These are phyloP conservation scores for Arnoldichthys spilopterus DNA, from an alignment of 2,797 vertebrate species.

Conservation along the genomic window DNA sequence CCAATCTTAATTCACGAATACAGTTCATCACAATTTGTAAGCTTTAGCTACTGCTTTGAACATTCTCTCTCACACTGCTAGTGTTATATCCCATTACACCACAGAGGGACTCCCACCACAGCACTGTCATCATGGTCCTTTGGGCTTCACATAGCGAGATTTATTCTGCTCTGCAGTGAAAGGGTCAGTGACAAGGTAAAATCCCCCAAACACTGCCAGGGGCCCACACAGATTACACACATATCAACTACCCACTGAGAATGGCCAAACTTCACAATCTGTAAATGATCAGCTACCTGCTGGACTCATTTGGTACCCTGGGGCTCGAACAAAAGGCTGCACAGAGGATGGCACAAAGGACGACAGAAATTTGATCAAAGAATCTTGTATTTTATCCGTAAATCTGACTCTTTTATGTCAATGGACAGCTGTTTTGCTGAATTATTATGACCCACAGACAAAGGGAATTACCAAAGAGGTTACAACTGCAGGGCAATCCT, in stretches of 20 bases:
- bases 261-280: slow-evolving; percentile 41
- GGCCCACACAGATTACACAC: slow-evolving; percentile 59
- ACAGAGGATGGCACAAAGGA: slow-evolving; percentile 25
- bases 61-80: not conserved
- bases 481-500: not conserved
- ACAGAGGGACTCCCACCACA: slow-evolving; percentile 2
- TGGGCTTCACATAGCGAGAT: slow-evolving; percentile 16
- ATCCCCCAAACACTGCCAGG: slow-evolving; percentile 67
- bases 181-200: slow-evolving; percentile 72
- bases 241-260: slow-evolving; percentile 61
- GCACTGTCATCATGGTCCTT: slow-evolving; percentile 1
- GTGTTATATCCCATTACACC: slow-evolving; percentile 10
- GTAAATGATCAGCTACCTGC: slow-evolving; percentile 18
- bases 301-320: not conserved
- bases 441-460: not conserved
- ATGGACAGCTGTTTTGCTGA: not conserved
- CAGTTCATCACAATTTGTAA: not conserved
- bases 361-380: slow-evolving; percentile 48
- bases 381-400: slow-evolving; percentile 18
- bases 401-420: not conserved
- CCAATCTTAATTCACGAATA: not conserved
- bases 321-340: not conserved
- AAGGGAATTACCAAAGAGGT: not conserved
- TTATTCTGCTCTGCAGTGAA: slow-evolving; percentile 68
- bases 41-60: not conserved